Evolutionary conservation across 1,140 invertebrate genomes (phyloP).

Genomic region (Apis dorsata): DNA sequence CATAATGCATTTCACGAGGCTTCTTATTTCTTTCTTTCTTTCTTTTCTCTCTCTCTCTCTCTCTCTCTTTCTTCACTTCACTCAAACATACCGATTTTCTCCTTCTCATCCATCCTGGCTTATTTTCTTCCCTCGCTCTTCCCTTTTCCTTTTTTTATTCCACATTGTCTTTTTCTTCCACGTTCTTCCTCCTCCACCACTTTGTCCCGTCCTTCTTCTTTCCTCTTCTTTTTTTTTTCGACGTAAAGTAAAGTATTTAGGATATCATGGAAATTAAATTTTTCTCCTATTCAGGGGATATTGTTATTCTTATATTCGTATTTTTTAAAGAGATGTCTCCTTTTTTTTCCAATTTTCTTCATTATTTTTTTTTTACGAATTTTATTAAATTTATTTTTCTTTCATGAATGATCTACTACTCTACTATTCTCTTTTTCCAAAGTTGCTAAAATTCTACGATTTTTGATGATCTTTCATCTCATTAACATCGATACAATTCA

Average conservation of each 20-base stretch:
- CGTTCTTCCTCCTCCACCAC: neutral
- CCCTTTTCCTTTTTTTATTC: neutral
- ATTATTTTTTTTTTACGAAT: too few species aligned
- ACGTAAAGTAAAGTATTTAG: neutral
- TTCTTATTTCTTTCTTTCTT: conserved; percentile 50
- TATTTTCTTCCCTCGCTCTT: neutral
- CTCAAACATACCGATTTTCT: neutral
- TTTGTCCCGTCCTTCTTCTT: neutral
- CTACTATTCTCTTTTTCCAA: too few species aligned
- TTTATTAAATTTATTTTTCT: too few species aligned
- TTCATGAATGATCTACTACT: too few species aligned
- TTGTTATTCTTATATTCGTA: too few species aligned
- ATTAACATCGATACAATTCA: too few species aligned
- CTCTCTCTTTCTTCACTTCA: conserved; percentile 12
- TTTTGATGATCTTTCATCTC: too few species aligned
- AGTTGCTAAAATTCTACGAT: too few species aligned
- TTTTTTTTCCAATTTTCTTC: too few species aligned
- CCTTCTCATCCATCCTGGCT: neutral
- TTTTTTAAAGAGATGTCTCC: too few species aligned
- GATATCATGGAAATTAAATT: neutral
- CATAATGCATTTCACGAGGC: conserved; percentile 75
- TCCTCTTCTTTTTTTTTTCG: too few species aligned
- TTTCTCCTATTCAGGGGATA: neutral
- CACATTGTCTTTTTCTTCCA: neutral
- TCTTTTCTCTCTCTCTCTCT: conserved; percentile 13